Percentiles rank a stretch among this genome's conserved stretches.
Conservation (phyloP, 2,113 vertebrate species). For the Thinocorus orbignyianus region DNA sequence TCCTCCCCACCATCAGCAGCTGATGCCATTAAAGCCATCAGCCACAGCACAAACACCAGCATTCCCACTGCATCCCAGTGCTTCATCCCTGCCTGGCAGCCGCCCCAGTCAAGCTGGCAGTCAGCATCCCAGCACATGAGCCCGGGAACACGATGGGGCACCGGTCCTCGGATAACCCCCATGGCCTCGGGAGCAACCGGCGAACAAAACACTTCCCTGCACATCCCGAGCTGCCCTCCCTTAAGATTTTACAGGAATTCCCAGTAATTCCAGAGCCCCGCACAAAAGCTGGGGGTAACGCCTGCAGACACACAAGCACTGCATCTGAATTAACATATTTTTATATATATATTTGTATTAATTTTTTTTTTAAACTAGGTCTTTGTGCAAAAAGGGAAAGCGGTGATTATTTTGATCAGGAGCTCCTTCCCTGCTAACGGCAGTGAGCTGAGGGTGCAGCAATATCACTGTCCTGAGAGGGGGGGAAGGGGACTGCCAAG, state of each 20-base stretch:
- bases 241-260: neutral
- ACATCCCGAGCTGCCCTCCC: neutral
- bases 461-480: accelerated
- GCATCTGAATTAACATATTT: neutral
- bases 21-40: accelerated
- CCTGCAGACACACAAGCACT: neutral
- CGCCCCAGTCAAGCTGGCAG: neutral
- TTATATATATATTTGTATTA: neutral
- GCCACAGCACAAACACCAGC: neutral
- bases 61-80: neutral
- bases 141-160: accelerated
- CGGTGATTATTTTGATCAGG: neutral
- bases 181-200: accelerated
- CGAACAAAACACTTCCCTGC: neutral
- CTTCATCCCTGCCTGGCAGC: neutral
- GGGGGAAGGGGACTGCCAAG: neutral
- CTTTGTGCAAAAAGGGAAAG: neutral
- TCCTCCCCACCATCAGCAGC: neutral
- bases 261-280: accelerated
- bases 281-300: neutral
- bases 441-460: neutral
- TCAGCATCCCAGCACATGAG: neutral
- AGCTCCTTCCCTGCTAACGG: neutral
- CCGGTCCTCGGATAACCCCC: neutral
- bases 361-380: neutral